A percentile compares a stretch with the other conserved stretches of the same genome.
Evolutionary conservation across 2,797 vertebrate species (phyloP).

Genomic region (Dermochelys coriacea): DNA sequence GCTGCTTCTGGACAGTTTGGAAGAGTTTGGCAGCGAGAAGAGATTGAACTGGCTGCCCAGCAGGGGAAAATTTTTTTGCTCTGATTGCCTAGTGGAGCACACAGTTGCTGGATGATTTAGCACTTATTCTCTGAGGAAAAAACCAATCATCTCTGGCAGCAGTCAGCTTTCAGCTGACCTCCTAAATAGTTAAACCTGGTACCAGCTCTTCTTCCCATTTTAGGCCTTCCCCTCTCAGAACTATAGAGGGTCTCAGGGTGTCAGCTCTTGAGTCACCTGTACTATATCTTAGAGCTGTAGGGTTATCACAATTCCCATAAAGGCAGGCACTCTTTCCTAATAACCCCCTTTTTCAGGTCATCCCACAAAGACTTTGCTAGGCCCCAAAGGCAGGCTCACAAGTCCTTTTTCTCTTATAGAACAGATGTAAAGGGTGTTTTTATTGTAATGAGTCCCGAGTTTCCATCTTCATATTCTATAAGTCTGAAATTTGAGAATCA

Average conservation of each 20-base stretch:
- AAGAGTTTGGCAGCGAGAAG: constrained; percentile 40
- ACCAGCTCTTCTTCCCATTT: constrained; percentile 59
- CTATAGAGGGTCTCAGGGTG: constrained; percentile 17
- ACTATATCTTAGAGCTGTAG: background rate
- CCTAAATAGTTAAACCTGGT: constrained; percentile 70
- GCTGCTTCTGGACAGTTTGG: constrained; percentile 37
- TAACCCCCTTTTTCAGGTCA: background rate
- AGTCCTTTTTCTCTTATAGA: background rate
- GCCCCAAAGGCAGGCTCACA: background rate
- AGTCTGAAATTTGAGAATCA: constrained; percentile 63
- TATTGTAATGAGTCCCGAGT: constrained; percentile 1
- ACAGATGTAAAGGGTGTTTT: constrained; percentile 10
- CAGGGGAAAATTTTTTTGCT: constrained; percentile 55
- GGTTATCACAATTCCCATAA: background rate
- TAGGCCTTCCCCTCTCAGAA: constrained; percentile 46
- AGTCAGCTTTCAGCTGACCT: constrained; percentile 56
- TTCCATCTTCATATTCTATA: constrained; percentile 64
- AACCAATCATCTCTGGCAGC: constrained; percentile 60
- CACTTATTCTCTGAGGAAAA: constrained; percentile 61
- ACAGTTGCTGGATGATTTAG: constrained; percentile 59
- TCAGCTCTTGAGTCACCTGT: background rate
- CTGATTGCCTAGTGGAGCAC: constrained; percentile 56
- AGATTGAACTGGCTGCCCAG: constrained; percentile 32
- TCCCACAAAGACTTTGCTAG: background rate
- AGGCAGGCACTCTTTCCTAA: background rate